These are phyloP conservation scores for Tenthredo mesomela DNA, from an alignment of 2,888 invertebrate genomes.

Conservation along the genomic window DNA sequence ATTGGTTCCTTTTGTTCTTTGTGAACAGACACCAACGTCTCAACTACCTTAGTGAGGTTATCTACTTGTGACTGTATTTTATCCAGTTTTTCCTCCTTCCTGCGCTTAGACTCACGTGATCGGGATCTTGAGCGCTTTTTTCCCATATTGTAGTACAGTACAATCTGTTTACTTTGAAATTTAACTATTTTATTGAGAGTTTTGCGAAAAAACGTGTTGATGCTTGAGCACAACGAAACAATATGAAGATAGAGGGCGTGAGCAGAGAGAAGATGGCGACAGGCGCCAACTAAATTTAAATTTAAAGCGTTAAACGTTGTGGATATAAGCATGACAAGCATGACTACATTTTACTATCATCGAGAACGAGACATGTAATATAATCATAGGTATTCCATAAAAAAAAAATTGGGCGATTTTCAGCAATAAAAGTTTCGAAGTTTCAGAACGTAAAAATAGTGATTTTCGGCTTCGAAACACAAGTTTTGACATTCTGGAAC, in stretches of 20 bases:
- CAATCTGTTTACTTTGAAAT: too few relatives aligned
- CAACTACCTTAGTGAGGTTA: constrained; percentile 54
- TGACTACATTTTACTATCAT: constrained; percentile 50
- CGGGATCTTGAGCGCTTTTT: constrained; percentile 52
- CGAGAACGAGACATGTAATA: constrained; percentile 38
- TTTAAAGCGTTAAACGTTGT: constrained; percentile 26
- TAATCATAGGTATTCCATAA: too few relatives aligned
- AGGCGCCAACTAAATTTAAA: constrained; percentile 21
- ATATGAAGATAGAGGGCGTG: constrained; percentile 28
- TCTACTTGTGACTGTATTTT: constrained; percentile 46
- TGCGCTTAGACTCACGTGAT: constrained; percentile 46
- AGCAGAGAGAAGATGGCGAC: constrained; percentile 12
- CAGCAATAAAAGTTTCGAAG: too few relatives aligned
- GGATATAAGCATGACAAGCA: constrained; percentile 50
- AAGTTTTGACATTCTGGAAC: too few relatives aligned
- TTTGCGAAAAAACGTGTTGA: constrained; percentile 20
- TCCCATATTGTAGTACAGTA: too few relatives aligned
- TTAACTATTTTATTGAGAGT: too few relatives aligned
- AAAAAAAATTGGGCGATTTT: too few relatives aligned
- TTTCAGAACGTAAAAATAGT: too few relatives aligned
- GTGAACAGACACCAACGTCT: background rate
- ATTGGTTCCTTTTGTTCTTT: background rate
- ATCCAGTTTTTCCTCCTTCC: constrained; percentile 22
- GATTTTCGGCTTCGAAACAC: too few relatives aligned
- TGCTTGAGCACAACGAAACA: constrained; percentile 48